Percentiles rank a stretch among this genome's conserved stretches.
Evolutionary conservation across 2,113 vertebrate genomes (phyloP).

Genomic region (Arvicanthis niloticus): DNA sequence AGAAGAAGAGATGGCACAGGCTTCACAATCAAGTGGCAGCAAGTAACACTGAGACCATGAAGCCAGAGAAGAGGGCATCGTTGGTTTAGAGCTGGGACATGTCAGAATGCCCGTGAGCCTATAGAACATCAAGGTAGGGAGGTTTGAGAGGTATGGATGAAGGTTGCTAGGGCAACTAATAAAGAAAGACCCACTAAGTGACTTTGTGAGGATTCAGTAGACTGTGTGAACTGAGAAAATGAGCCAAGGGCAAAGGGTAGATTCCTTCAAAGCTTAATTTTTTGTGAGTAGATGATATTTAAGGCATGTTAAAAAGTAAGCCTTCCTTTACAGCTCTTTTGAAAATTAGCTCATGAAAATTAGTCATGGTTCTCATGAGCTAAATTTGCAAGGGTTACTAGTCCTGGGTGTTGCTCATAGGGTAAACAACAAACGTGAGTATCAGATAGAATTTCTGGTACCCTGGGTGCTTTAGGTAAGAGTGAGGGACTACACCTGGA

Average conservation of each 20-base stretch:
- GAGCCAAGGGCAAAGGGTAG: neutral
- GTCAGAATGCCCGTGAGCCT: neutral
- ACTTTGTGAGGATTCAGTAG: neutral
- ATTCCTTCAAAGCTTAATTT: neutral
- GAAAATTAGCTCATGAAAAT: neutral
- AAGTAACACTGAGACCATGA: neutral
- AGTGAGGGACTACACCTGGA: neutral
- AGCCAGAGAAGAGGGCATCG: neutral
- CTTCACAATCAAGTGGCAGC: neutral
- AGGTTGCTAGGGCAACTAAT: neutral
- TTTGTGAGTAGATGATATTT: neutral
- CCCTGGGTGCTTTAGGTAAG: neutral
- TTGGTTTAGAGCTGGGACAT: neutral
- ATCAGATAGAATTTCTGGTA: neutral
- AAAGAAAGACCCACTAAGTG: neutral
- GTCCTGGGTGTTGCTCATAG: neutral
- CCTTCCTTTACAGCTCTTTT: neutral
- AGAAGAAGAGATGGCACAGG: neutral
- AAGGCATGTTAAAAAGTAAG: neutral
- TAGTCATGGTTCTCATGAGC: neutral
- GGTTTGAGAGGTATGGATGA: neutral
- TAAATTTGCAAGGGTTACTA: neutral
- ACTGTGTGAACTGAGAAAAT: neutral
- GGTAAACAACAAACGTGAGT: neutral
- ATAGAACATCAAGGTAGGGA: neutral